Evolutionary conservation across 2,113 vertebrate species (phyloP).

Genomic region (Lanius collurio): DNA sequence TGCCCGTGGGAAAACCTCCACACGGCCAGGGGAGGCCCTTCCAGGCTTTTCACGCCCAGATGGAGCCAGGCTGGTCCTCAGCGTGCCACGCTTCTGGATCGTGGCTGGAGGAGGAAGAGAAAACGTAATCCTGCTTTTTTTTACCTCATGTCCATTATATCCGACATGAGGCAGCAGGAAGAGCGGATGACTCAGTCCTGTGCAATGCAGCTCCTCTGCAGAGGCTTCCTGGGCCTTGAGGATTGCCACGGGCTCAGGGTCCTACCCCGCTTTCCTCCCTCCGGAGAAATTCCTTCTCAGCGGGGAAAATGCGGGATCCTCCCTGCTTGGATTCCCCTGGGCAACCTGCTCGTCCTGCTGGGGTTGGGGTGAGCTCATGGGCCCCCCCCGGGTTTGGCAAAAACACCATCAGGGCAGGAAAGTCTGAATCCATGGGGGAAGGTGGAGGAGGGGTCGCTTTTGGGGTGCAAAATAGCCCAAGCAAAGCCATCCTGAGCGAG

Average conservation of each 20-base stretch:
- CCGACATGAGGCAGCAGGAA: neutral
- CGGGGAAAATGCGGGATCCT: rapidly evolving
- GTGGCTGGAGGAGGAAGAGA: neutral
- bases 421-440: neutral
- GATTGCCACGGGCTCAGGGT: neutral
- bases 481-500: neutral
- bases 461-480: neutral
- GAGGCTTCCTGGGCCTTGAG: neutral
- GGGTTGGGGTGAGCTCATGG: neutral
- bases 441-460: neutral
- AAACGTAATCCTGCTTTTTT: neutral
- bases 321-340: neutral
- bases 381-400: neutral
- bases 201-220: neutral
- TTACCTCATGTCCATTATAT: neutral
- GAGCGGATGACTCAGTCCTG: conserved; percentile 19
- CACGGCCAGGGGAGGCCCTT: neutral
- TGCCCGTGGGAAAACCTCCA: neutral
- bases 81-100: neutral
- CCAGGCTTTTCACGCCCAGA: neutral
- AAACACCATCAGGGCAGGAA: neutral
- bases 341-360: neutral
- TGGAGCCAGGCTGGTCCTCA: neutral
- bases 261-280: rapidly evolving
- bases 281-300: neutral